Conservation (phyloP, 2,797 vertebrate genomes). For the Acanthurus leucopareius region DNA sequence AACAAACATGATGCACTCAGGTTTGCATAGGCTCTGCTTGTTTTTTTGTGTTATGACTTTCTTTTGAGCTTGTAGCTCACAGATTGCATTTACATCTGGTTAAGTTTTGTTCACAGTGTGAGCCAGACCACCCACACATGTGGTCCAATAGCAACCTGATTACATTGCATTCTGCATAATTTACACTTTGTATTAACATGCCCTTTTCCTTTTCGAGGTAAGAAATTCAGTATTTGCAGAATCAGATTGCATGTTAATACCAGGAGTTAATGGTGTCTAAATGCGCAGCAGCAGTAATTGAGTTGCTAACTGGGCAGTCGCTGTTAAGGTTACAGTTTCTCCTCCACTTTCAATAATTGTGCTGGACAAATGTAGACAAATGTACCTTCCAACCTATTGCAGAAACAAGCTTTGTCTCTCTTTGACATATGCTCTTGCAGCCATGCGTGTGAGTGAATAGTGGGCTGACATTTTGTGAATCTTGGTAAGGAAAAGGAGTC, state of each 20-base stretch:
- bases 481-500: slow-evolving; percentile 40
- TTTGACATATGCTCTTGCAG: not conserved
- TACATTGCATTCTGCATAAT: not conserved
- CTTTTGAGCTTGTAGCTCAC: not conserved
- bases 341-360: not conserved
- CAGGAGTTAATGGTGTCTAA: not conserved
- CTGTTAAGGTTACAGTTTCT: not conserved
- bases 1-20: not conserved
- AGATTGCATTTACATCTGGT: slow-evolving; percentile 13
- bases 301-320: too few relatives aligned
- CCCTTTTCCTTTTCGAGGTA: not conserved
- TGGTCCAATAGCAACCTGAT: not conserved
- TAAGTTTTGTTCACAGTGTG: not conserved
- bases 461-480: slow-evolving; percentile 45
- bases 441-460: slow-evolving; percentile 17
- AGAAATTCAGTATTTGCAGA: not conserved
- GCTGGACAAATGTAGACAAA: not conserved
- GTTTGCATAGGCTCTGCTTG: not conserved
- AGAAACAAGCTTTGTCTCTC: slow-evolving; percentile 17
- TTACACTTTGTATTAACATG: not conserved
- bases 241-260: not conserved
- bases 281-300: not conserved
- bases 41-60: not conserved
- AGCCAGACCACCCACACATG: not conserved
- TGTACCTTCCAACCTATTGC: not conserved